Evolutionary conservation across 2,113 vertebrate genomes (phyloP).

Genomic region (Lepisosteus osseus): DNA sequence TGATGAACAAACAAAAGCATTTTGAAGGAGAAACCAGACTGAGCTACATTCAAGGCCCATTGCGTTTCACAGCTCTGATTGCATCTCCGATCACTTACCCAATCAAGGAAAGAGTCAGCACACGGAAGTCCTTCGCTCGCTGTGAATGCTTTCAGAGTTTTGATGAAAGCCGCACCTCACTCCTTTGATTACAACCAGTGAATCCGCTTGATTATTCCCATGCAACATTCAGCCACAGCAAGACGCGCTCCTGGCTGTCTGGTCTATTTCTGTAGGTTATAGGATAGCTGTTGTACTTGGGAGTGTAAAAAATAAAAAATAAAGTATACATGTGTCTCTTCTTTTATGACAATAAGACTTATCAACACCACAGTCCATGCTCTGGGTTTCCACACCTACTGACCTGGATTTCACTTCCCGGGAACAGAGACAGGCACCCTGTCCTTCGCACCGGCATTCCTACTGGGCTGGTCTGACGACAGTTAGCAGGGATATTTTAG

Average conservation of each 20-base stretch:
- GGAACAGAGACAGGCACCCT: constrained; percentile 15
- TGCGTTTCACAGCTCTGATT: too few relatives aligned
- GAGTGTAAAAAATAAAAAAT: constrained; percentile 6
- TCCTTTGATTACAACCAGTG: not conserved
- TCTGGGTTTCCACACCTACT: constrained; percentile 22
- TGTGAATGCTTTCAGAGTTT: too few relatives aligned
- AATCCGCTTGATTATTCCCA: not conserved
- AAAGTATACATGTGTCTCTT: not conserved
- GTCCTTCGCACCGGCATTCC: constrained; percentile 62
- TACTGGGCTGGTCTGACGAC: constrained; percentile 61
- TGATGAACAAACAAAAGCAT: too few relatives aligned
- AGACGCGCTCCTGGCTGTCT: not conserved
- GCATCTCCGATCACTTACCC: too few relatives aligned
- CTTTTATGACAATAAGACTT: not conserved
- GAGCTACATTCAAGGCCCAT: too few relatives aligned
- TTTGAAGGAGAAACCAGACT: too few relatives aligned
- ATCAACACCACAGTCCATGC: constrained; percentile 7
- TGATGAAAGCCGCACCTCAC: not conserved
- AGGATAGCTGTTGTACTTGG: not conserved
- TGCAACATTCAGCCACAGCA: not conserved
- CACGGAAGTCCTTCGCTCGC: not conserved
- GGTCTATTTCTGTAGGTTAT: not conserved
- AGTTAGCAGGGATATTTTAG: constrained; percentile 76
- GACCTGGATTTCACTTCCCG: constrained; percentile 47
- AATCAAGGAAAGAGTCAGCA: not conserved